Evolutionary conservation across 2,888 invertebrate species (phyloP).

Genomic region (Anticlea derivata): DNA sequence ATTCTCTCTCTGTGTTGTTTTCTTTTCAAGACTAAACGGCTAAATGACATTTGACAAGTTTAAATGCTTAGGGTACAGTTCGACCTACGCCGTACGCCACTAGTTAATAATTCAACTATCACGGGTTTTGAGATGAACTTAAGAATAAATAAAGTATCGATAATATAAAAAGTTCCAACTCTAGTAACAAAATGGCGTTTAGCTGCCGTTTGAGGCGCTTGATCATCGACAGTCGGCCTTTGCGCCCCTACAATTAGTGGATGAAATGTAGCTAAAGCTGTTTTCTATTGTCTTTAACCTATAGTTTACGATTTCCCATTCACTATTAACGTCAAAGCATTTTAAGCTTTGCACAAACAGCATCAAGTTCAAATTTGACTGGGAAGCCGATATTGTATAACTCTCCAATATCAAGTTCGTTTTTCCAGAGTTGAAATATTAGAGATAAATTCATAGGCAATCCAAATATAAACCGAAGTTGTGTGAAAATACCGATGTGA

Average conservation of each 20-base stretch:
- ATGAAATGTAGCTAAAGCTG: conserved; percentile 64
- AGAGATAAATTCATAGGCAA: conserved; percentile 44
- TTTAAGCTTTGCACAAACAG: background rate
- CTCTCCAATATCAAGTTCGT: conserved; percentile 17
- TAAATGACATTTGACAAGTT: too few species aligned
- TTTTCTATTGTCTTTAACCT: conserved; percentile 59
- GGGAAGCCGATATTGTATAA: conserved; percentile 26
- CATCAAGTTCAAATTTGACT: conserved; percentile 6
- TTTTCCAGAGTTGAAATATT: conserved; percentile 33
- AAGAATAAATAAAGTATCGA: conserved; percentile 14
- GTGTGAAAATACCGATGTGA: conserved; percentile 61
- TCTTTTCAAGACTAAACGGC: too few species aligned
- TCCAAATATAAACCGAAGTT: conserved; percentile 45
- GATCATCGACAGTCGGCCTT: conserved; percentile 54
- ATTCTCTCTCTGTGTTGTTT: too few species aligned
- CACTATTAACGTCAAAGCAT: conserved; percentile 3
- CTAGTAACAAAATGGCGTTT: conserved; percentile 60
- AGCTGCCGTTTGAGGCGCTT: conserved; percentile 63
- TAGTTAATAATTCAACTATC: too few species aligned
- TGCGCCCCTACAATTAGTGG: conserved; percentile 66
- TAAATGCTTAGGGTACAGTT: too few species aligned
- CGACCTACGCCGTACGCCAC: too few species aligned
- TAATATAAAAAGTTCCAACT: conserved; percentile 15
- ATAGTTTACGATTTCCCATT: conserved; percentile 44
- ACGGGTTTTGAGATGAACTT: background rate